Conservation (phyloP, 2,888 invertebrate species). For the Drosophila meridiana region DNA sequence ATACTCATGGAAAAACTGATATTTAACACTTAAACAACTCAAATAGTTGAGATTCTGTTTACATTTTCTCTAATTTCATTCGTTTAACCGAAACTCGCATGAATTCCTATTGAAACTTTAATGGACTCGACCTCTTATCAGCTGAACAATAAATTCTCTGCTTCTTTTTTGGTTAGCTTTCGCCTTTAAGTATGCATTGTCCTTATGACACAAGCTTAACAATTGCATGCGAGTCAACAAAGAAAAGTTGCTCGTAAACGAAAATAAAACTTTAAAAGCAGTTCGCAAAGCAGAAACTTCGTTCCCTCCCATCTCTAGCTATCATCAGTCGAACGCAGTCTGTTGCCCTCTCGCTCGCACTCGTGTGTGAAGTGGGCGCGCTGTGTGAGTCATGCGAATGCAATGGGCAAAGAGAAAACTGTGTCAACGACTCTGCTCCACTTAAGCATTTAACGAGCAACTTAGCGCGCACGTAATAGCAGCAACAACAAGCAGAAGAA, state of each 20-base stretch:
- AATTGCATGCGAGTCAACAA: constrained; percentile 45
- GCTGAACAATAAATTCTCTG: constrained; percentile 38
- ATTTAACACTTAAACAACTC: not conserved
- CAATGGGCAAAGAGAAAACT: constrained; percentile 62
- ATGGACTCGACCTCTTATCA: constrained; percentile 33
- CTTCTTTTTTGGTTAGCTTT: constrained; percentile 3
- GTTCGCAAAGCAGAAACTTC: constrained; percentile 38
- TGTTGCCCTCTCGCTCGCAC: not conserved
- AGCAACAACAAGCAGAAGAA: constrained; percentile 36
- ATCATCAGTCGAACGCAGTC: not conserved
- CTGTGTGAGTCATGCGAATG: constrained; percentile 63
- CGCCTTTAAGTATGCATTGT: constrained; percentile 46
- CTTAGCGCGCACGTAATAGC: constrained; percentile 64
- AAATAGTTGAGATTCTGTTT: not conserved
- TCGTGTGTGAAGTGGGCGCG: constrained; percentile 1
- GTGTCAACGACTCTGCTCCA: constrained; percentile 82
- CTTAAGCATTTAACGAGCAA: constrained; percentile 78
- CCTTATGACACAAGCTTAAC: constrained; percentile 56
- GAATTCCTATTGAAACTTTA: constrained; percentile 38
- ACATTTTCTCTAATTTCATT: not conserved
- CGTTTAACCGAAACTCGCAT: not conserved
- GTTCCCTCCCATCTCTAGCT: not conserved
- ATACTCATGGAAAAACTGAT: too few relatives aligned
- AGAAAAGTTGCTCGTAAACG: constrained; percentile 53
- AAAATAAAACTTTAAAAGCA: constrained; percentile 63